Conservation (phyloP, 2,888 invertebrate genomes). For the Drosophila rellima region DNA sequence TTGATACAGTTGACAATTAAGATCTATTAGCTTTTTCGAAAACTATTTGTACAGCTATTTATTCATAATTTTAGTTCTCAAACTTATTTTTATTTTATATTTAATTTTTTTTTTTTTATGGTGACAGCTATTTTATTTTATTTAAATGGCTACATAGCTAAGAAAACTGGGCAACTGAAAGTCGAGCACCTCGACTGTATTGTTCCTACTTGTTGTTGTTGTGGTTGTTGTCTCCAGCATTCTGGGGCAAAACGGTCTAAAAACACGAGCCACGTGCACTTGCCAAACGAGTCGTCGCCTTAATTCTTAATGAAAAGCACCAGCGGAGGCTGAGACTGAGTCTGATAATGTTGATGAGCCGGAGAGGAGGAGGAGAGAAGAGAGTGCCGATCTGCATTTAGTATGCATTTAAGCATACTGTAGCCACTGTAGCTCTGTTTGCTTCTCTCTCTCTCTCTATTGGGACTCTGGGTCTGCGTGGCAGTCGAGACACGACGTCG, state of each 20-base stretch:
- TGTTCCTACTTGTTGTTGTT: neutral
- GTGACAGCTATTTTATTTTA: neutral
- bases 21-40: too few species aligned
- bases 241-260: conserved; percentile 46
- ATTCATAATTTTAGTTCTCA: too few species aligned
- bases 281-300: conserved; percentile 62
- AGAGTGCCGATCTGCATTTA: conserved; percentile 54
- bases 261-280: conserved; percentile 74
- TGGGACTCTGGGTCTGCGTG: conserved; percentile 75
- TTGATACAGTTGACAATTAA: too few species aligned
- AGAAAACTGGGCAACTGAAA: neutral
- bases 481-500: conserved; percentile 63
- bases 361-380: neutral
- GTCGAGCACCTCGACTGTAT: neutral
- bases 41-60: too few species aligned
- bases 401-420: conserved; percentile 68
- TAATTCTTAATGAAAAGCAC: conserved; percentile 69
- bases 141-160: neutral
- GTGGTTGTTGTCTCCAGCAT: conserved; percentile 17
- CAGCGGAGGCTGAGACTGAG: conserved; percentile 36
- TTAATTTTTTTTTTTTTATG: neutral
- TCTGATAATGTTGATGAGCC: neutral
- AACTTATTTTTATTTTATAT: neutral
- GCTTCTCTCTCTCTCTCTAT: conserved; percentile 35
- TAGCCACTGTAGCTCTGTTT: conserved; percentile 19